Evolutionary conservation across 2,113 vertebrate genomes (phyloP).

Genomic region (Garra rufa): DNA sequence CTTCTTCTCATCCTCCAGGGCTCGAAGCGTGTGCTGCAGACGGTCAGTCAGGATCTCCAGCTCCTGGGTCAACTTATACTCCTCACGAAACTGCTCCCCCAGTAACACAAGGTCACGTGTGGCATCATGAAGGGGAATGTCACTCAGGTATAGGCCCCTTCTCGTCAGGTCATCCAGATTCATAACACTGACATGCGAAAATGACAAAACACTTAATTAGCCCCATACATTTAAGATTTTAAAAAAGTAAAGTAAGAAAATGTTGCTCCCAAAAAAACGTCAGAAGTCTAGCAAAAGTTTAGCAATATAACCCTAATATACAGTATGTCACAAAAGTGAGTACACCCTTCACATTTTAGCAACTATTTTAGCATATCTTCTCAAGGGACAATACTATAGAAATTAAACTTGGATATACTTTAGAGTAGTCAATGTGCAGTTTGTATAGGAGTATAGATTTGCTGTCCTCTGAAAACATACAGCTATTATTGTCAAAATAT

Average conservation of each 20-base stretch:
- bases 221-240: not conserved
- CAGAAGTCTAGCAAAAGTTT: not conserved
- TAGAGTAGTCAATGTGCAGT: no score
- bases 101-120: conserved; percentile 96
- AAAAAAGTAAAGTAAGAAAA: not conserved
- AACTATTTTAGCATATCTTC: no score
- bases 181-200: conserved; percentile 85
- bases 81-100: conserved; percentile 97
- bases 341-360: no score
- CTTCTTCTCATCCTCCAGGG: conserved; percentile 97
- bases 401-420: no score
- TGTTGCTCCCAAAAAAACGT: not conserved
- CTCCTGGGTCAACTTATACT: conserved; percentile 98
- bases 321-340: no score
- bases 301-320: not conserved
- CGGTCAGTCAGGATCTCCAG: conserved; percentile 96
- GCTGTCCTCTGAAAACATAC: no score
- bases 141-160: conserved; percentile 94
- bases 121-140: conserved; percentile 96
- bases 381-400: no score
- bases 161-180: conserved; percentile 96
- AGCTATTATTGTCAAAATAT: no score
- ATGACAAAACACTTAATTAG: not conserved
- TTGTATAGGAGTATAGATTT: no score
- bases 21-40: conserved; percentile 94